Evolutionary conservation across 2,113 vertebrate genomes (phyloP), one percentile per base, ranked within the genome.

Genomic region (Mixornis gularis): DNA sequence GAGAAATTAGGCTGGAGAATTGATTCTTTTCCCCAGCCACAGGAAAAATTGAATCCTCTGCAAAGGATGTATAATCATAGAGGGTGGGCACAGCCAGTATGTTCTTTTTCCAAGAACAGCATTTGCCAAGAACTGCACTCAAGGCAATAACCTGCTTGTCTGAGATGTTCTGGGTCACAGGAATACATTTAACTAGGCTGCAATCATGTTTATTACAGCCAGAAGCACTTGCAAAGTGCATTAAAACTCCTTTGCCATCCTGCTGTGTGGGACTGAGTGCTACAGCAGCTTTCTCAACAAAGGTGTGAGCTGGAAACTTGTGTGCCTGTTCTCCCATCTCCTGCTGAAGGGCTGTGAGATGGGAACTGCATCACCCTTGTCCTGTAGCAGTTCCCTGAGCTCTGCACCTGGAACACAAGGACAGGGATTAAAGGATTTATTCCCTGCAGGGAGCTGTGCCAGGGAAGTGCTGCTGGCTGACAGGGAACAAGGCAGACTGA

Each of bases 301-400:
- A 73, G 32, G 13, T 43, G 29, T 34, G n/a, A 44, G 52, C 64
- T 86, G 59, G 51, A 63, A 58, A 22, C 27, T 24, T 25, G 20
- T 10, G n/a, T 44, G 46, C 7, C 0, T 6, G 10, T 60, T 53
- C 49, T 72, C 1, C 9, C 4, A 38, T 34, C 40, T 60, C 41
- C 62, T 85, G 17, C 46, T 56, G 0, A 49, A 52, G 30, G 24
- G 51, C 26, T 30, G 9, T 0, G 51, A 58, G 55, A 32, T 10
- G n/a, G 41, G 32, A 66, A 8, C 3, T 32, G 46, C 34, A 52
- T 20, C 78, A 58, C 30, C 78, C 2, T 36, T 16, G n/a, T 2
- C 5, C 34, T 62, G 2, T 3, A 13, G 14, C 41, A 6, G 8
- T 6, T 30, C 63, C 63, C 65, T 40, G 43, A 81, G 66, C 52